These are phyloP conservation scores for Bos indicus DNA, from an alignment of 2,113 vertebrate species.

Conservation along the genomic window DNA sequence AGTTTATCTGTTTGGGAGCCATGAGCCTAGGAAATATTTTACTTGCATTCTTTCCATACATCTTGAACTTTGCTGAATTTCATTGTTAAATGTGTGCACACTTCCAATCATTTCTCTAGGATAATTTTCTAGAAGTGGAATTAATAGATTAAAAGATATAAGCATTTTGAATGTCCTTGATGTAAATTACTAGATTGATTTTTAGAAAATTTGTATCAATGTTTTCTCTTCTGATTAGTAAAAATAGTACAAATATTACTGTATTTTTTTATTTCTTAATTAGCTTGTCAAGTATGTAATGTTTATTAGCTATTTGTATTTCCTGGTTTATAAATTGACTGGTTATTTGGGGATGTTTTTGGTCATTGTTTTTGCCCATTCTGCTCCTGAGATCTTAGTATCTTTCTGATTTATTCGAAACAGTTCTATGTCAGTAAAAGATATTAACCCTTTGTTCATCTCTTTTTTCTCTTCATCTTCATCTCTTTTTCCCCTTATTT, in stretches of 20 bases:
- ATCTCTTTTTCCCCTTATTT: not conserved
- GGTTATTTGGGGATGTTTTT: not conserved
- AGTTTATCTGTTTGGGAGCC: not conserved
- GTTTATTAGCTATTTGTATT: not conserved
- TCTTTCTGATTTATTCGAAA: not conserved
- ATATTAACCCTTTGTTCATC: not conserved
- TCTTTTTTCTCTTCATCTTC: not conserved
- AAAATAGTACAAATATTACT: not conserved
- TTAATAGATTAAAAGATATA: not conserved
- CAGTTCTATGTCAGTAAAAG: not conserved
- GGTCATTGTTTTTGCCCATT: not conserved
- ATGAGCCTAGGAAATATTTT: not conserved
- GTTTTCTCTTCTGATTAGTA: not conserved
- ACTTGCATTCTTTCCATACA: not conserved
- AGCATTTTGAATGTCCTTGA: not conserved
- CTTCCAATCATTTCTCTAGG: not conserved
- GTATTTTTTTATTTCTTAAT: not conserved
- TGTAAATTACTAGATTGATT: not conserved
- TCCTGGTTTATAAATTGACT: not conserved
- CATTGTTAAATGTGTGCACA: not conserved
- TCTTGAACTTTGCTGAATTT: not conserved
- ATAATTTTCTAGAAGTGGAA: conserved; percentile 18
- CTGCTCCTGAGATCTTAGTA: not conserved
- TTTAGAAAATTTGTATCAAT: not conserved
- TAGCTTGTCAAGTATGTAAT: not conserved